A percentile compares a stretch with the other conserved stretches of the same genome.
Evolutionary conservation across 2,797 vertebrate genomes (phyloP).

Genomic region (Takifugu rubripes): DNA sequence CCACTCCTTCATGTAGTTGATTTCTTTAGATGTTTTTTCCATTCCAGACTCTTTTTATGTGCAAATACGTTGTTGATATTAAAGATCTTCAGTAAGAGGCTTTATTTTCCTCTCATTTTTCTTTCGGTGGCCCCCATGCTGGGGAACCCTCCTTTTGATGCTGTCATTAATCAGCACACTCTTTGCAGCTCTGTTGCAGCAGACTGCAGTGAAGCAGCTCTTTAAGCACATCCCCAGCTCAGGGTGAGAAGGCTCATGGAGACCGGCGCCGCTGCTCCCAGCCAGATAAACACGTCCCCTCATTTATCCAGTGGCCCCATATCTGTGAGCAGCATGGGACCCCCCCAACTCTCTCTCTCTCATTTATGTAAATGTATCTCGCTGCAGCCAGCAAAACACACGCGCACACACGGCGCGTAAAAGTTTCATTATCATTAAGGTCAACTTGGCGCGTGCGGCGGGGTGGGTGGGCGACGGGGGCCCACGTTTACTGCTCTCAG

Average conservation of each 20-base stretch:
- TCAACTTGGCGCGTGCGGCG: slow-evolving; percentile 20
- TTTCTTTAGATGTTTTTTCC: no score
- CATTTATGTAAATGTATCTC: neutral
- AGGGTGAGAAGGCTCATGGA: slow-evolving; percentile 31
- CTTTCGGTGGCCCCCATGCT: no score
- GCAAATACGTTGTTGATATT: no score
- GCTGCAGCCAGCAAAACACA: neutral
- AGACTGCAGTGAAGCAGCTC: slow-evolving; percentile 14
- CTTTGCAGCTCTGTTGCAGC: neutral
- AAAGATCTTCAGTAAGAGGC: no score
- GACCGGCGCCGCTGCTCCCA: no score
- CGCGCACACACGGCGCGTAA: slow-evolving; percentile 10
- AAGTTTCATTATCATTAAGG: slow-evolving; percentile 60
- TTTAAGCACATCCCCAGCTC: slow-evolving; percentile 39
- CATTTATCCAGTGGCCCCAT: slow-evolving; percentile 17
- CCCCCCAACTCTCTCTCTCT: neutral
- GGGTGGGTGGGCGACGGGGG: slow-evolving; percentile 8
- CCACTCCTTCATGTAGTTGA: no score
- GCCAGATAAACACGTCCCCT: slow-evolving; percentile 4
- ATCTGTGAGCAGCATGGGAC: neutral
- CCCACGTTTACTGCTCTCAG: neutral
- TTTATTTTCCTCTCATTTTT: no score
- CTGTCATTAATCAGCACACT: no score
- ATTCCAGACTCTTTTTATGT: no score
- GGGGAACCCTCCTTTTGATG: no score